Evolutionary conservation across 2,113 vertebrate genomes (phyloP), one percentile per base, ranked within the genome.

Genomic region (Falcunculus frontatus): DNA sequence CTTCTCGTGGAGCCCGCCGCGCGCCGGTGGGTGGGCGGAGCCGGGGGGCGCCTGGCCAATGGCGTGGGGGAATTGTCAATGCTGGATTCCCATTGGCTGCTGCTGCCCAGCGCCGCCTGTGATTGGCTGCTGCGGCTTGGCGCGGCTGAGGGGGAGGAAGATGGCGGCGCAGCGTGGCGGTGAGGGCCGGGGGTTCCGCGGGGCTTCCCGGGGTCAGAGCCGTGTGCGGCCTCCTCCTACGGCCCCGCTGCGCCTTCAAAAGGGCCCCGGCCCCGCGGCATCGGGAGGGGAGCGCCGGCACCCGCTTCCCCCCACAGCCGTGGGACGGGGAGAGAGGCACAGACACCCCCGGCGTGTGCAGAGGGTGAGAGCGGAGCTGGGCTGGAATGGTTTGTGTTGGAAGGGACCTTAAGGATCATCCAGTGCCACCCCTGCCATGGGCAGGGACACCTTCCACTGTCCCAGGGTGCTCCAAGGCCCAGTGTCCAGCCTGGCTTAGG

Each of bases 31-130:
- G 7, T 2, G 74, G 64, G 41, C 74, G 33, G 15, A 16, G 2
- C 2, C 18, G 3, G 8, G 2, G 3, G 11, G 15, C 10, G 8
- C 10, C 4, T 5, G 39, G 1, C 56, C 75, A 88, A 88, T 88
- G 9, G 57, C 17, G 30, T 27, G 49, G 0, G 41, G 26, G 21
- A 0, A 18, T 0, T 11, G 11, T 7, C 0, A 21, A 1, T 1
- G 1, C 13, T 32, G 57, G 6, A 6, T n/a, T 6, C 10, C 3
- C 16, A 7, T 87, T 87, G 63, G 84, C 22, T 44, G 33, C 11
- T 35, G 35, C 17, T 9, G 18, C 15, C 2, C 2, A 8, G 19
- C 20, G 3, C 50, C 6, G 42, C 6, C 10, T 18, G 22, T 84
- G 59, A 86, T 86, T 87, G 63, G 73, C 47, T 62, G 82, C 16